Conservation (phyloP, 2,888 invertebrate species). For the Hydriomena furcata region DNA sequence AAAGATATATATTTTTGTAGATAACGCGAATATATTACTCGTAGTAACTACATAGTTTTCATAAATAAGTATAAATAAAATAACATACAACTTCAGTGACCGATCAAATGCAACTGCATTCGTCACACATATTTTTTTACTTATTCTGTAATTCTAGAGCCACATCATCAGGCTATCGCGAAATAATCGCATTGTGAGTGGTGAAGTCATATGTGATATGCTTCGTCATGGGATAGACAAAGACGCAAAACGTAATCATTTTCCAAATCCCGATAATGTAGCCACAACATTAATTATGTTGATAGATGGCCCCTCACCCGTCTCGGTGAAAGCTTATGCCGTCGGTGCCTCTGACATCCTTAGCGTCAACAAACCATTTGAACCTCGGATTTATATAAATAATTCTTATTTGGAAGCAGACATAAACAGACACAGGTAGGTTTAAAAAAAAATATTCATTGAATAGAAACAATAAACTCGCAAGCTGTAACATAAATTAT, state of each 20-base stretch:
- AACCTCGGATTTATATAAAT: slow-evolving; percentile 12
- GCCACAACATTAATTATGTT: no score
- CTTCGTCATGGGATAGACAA: no score
- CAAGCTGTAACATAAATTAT: slow-evolving; percentile 28
- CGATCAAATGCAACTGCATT: slow-evolving; percentile 15
- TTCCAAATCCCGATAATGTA: no score
- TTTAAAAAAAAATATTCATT: no score
- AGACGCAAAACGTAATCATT: no score
- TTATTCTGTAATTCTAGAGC: slow-evolving; percentile 18
- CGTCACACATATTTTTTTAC: slow-evolving; percentile 13
- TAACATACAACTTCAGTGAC: slow-evolving; percentile 12
- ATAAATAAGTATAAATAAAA: slow-evolving; percentile 6
- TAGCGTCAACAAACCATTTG: slow-evolving; percentile 22
- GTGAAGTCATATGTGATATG: no score
- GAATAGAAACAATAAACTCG: slow-evolving; percentile 20
- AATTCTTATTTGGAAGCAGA: no score
- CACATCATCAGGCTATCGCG: no score
- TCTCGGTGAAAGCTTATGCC: slow-evolving; percentile 33
- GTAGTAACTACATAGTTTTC: not conserved
- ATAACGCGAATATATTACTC: no score
- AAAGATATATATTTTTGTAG: no score
- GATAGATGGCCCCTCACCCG: slow-evolving; percentile 25
- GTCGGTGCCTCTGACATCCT: slow-evolving; percentile 31
- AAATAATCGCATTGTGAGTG: no score
- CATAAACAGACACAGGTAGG: no score